phyloP scores from a whole-genome alignment of 2,888 invertebrate genomes.

The Sminthurides aquaticus region DNA sequence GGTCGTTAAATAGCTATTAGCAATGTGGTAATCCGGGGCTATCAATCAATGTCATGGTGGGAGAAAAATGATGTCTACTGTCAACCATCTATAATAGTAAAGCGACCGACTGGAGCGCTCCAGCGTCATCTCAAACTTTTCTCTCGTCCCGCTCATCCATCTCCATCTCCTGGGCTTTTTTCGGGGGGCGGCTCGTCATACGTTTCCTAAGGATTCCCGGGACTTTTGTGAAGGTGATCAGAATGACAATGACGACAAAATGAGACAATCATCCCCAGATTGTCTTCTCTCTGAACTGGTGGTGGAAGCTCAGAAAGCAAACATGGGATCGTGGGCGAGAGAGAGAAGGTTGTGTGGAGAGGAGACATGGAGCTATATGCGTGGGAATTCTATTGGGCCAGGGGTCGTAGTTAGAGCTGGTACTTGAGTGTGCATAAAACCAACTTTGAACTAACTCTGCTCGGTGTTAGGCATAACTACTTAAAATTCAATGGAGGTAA shows the following conservation, averaged over 20 bases:
- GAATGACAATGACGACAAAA: neutral
- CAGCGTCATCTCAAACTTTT: neutral
- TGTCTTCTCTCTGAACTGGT: too few relatives aligned
- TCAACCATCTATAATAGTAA: slow-evolving; percentile 10
- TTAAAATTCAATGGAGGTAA: too few relatives aligned
- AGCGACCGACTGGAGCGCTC: neutral
- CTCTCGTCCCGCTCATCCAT: slow-evolving; percentile 3
- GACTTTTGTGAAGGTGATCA: neutral
- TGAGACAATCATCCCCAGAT: neutral
- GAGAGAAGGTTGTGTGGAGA: too few relatives aligned
- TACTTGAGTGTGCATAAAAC: too few relatives aligned
- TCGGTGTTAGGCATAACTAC: too few relatives aligned
- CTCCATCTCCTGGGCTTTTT: neutral
- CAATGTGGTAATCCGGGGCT: slow-evolving; percentile 21
- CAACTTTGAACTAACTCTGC: too few relatives aligned
- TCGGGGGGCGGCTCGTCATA: neutral
- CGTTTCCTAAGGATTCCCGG: neutral
- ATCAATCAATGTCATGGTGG: slow-evolving; percentile 24
- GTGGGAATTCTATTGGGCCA: too few relatives aligned
- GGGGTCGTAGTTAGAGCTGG: too few relatives aligned
- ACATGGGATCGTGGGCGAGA: too few relatives aligned
- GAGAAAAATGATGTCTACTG: slow-evolving; percentile 23
- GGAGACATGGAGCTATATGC: too few relatives aligned
- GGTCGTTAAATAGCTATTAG: slow-evolving; percentile 33
- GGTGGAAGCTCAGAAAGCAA: too few relatives aligned